These are phyloP conservation scores for Gallinago solitaria DNA, from an alignment of 2,797 vertebrate species.

Conservation along the genomic window DNA sequence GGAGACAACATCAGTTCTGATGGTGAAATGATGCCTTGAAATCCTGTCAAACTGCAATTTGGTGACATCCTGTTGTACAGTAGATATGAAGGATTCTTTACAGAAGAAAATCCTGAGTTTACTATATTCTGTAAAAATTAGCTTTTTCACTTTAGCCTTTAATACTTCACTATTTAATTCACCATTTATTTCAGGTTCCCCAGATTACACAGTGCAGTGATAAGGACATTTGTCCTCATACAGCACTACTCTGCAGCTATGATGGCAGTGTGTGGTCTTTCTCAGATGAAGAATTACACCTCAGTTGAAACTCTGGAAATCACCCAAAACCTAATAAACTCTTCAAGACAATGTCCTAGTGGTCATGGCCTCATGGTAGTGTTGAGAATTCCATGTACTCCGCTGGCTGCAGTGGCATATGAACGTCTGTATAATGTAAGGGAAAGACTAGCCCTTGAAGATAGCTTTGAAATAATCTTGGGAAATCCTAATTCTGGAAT, in stretches of 20 bases:
- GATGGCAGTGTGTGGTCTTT: conserved; percentile 89
- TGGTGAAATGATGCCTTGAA: not conserved
- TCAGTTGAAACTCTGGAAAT: conserved; percentile 98
- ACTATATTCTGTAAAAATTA: not conserved
- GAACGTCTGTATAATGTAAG: conserved; percentile 88
- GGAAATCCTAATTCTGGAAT: conserved; percentile 86
- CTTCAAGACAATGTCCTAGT: conserved; percentile 86
- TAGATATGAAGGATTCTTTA: not conserved
- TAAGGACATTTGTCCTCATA: conserved; percentile 92
- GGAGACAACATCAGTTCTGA: not conserved
- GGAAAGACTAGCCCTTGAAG: conserved; percentile 88
- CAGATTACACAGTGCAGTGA: conserved; percentile 93
- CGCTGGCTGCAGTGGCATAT: conserved; percentile 89
- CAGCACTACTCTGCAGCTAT: conserved; percentile 95
- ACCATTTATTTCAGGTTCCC: conserved; percentile 85
- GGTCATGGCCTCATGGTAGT: conserved; percentile 96
- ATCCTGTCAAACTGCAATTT: not conserved
- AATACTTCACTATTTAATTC: conserved; percentile 20
- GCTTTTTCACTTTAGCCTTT: not conserved
- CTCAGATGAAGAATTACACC: conserved; percentile 92
- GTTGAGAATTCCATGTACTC: conserved; percentile 90
- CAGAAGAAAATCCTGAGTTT: not conserved
- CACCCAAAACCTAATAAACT: conserved; percentile 88
- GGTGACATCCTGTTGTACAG: not conserved
- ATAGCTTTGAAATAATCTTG: conserved; percentile 93